Evolutionary conservation across 2,113 vertebrate species (phyloP).

Genomic region (Sapayoa aenigma): DNA sequence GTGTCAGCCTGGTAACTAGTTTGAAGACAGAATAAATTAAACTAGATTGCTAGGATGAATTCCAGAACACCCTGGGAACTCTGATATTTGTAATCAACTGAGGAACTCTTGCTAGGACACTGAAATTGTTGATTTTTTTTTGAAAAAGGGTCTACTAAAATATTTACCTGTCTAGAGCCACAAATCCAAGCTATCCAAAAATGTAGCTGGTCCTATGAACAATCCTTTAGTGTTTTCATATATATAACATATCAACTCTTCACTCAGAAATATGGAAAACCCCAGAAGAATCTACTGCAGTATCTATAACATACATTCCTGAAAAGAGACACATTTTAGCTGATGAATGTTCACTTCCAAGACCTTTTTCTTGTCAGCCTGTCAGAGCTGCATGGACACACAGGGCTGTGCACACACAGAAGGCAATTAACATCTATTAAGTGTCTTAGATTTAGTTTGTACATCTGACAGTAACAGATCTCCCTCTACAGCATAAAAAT

Average conservation of each 20-base stretch:
- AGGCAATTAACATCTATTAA: background rate
- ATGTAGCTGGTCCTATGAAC: constrained; percentile 24
- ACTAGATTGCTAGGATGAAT: constrained; percentile 44
- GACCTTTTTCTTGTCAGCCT: background rate
- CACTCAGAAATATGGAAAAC: background rate
- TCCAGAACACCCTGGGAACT: constrained; percentile 20
- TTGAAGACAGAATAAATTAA: constrained; percentile 4
- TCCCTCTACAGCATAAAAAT: background rate
- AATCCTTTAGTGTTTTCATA: background rate
- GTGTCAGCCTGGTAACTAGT: background rate
- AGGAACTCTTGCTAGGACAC: constrained; percentile 63
- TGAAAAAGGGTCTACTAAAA: constrained; percentile 8
- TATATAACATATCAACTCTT: background rate
- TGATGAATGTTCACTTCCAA: background rate
- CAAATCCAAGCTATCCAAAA: constrained; percentile 13
- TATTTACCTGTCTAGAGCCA: constrained; percentile 35
- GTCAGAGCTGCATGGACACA: background rate
- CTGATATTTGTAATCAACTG: constrained; percentile 49
- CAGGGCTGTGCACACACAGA: background rate
- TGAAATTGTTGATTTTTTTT: constrained; percentile 29
- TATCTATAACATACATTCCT: background rate
- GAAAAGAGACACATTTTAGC: background rate
- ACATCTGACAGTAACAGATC: background rate
- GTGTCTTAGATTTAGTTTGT: background rate
- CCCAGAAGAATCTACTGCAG: background rate